These are phyloP conservation scores for Chrosomus eos DNA, from an alignment of 2,797 vertebrate genomes.

Conservation along the genomic window DNA sequence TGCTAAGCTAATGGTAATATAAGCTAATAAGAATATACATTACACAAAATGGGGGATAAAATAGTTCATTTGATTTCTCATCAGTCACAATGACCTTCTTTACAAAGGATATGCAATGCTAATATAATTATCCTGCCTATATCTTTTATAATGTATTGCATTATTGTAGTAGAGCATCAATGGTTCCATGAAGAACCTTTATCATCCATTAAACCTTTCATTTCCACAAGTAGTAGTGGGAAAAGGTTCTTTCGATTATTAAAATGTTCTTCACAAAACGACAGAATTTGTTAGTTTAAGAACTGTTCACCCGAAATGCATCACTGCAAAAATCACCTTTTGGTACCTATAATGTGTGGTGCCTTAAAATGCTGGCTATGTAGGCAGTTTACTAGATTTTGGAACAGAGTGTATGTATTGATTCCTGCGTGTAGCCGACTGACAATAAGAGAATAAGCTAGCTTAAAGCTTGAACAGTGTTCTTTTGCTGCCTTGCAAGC, in stretches of 20 bases:
- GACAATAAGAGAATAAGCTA: not conserved
- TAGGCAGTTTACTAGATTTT: not conserved
- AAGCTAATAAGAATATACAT: not conserved
- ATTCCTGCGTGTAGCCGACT: not conserved
- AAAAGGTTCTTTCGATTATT: no score
- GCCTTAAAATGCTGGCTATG: not conserved
- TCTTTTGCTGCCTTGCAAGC: conserved; percentile 15
- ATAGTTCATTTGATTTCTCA: not conserved
- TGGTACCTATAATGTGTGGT: not conserved
- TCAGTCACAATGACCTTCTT: not conserved
- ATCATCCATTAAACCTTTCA: no score
- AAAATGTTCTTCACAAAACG: no score
- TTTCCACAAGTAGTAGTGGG: no score
- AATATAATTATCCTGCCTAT: not conserved
- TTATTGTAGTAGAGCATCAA: no score
- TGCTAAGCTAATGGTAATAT: not conserved
- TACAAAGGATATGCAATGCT: not conserved
- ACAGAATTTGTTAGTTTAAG: no score
- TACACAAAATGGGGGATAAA: not conserved
- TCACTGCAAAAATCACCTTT: not conserved
- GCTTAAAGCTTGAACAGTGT: conserved; percentile 6
- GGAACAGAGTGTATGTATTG: not conserved
- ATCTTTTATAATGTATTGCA: not conserved
- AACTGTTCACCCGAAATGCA: not conserved
- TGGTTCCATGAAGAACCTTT: no score